These are phyloP conservation scores for Aphaenogaster ashmeadi DNA, from an alignment of 1,140 invertebrate genomes.

Conservation along the genomic window DNA sequence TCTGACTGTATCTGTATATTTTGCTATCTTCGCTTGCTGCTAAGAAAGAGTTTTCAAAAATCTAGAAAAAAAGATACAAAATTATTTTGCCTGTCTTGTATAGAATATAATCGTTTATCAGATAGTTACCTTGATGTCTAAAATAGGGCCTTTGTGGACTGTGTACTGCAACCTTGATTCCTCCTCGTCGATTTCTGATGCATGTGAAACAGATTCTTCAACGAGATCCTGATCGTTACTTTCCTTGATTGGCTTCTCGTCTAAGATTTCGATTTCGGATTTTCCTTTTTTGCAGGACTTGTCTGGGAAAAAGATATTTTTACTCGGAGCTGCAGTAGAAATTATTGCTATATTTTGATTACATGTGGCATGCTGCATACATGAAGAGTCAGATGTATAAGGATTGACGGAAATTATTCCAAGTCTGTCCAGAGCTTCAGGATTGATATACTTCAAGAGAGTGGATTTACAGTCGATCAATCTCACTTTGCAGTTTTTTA, in stretches of 20 bases:
- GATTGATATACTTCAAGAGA: constrained; percentile 70
- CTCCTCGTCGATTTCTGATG: constrained; percentile 36
- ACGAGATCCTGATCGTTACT: constrained; percentile 29
- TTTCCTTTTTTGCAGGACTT: constrained; percentile 3
- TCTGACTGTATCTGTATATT: constrained; percentile 85
- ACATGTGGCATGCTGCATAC: not conserved
- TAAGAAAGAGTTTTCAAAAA: constrained; percentile 85
- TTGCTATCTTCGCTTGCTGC: constrained; percentile 86
- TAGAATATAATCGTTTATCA: not conserved
- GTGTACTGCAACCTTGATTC: constrained; percentile 79
- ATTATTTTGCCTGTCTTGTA: not conserved
- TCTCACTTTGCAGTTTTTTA: constrained; percentile 79
- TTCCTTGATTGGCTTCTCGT: constrained; percentile 42
- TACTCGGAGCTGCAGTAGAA: not conserved
- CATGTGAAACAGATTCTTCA: constrained; percentile 17
- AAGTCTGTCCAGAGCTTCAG: constrained; percentile 64
- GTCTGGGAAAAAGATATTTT: not conserved
- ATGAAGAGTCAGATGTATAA: not conserved
- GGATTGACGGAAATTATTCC: constrained; percentile 76
- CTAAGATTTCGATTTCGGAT: constrained; percentile 50
- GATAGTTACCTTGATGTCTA: constrained; percentile 85
- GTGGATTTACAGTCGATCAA: constrained; percentile 81
- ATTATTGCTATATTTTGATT: not conserved
- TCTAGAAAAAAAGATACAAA: constrained; percentile 78
- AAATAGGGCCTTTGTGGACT: constrained; percentile 85